These are phyloP conservation scores for Trinorchestia longiramus DNA, from an alignment of 1,140 invertebrate species.

Conservation along the genomic window DNA sequence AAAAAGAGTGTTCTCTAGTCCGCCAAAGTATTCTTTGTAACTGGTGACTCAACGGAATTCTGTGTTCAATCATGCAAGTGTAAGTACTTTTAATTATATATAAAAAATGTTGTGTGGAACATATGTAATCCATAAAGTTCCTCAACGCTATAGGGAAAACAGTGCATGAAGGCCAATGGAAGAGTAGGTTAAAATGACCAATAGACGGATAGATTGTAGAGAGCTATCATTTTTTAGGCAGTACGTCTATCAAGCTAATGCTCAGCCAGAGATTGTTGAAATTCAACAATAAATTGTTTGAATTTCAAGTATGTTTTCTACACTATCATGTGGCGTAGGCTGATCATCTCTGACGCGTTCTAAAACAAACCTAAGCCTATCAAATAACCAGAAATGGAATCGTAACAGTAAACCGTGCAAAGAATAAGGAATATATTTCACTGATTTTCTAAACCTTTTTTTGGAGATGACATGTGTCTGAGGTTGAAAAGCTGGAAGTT, in stretches of 20 bases:
- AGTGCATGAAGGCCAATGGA: no score
- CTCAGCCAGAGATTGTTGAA: no score
- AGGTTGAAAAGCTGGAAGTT: neutral
- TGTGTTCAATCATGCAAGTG: neutral
- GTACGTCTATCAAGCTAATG: neutral
- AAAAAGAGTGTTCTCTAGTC: neutral
- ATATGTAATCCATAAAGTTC: no score
- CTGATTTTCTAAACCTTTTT: neutral
- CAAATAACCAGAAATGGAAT: neutral
- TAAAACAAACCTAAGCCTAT: neutral
- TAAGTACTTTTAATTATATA: neutral
- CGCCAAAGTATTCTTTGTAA: neutral
- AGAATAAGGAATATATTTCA: neutral
- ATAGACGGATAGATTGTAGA: neutral
- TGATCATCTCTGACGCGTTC: neutral
- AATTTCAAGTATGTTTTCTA: neutral
- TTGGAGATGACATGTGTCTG: neutral
- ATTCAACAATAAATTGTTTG: no score
- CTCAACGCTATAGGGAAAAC: no score
- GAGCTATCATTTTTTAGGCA: neutral
- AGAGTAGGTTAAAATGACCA: neutral
- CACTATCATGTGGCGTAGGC: neutral
- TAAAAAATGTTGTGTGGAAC: no score
- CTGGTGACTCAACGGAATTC: neutral
- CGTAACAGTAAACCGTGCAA: neutral